Evolutionary conservation across 2,113 vertebrate species (phyloP), one percentile per base, ranked within the genome.

Genomic region (Colistium nudipinnis): DNA sequence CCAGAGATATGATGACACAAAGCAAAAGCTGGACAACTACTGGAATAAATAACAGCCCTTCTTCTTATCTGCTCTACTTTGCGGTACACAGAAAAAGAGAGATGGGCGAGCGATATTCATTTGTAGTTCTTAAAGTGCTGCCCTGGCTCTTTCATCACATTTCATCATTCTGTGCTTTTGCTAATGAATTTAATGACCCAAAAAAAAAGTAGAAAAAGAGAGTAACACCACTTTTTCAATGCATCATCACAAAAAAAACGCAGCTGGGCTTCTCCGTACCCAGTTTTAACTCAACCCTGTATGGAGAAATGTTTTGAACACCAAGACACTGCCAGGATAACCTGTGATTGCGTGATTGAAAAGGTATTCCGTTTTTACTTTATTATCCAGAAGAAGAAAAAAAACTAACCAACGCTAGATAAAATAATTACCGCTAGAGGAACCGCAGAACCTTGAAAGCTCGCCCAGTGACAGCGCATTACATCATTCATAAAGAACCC

Each of bases 151-250:
- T 93, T 92, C 92, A 85, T 65, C 74, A 47, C n/a, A 73, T 94
- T 94, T 93, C 93, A 93, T 94, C 92, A 94, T 86, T 83, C 74
- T 77, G 51, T 70, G 53, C 78, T 72, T 86, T 82, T 76, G 54
- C 82, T 88, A 92, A 92, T 90, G 85, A 92, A 87, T 84, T 80
- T 87, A 89, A 91, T 88, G 85, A 90, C 84, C 85, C 72, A 80
- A 76, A 86, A 89, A 89, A 69, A 85, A 69, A 86, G 82, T 7
- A 60, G 71, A 81, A 85, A 82, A 83, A 64, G 59, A 76, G 65
- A 63, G 52, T 73, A 85, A 65, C 78, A 57, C 48, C 28, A 57
- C 70, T 76, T 89, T 87, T 85, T 67, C 22, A 68, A 44, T 1
- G 48, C 62, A 72, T 88, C 80, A 87, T 87, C 88, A 82, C 55